These are phyloP conservation scores for Patella vulgata DNA, from an alignment of 1,140 invertebrate species.

Conservation along the genomic window DNA sequence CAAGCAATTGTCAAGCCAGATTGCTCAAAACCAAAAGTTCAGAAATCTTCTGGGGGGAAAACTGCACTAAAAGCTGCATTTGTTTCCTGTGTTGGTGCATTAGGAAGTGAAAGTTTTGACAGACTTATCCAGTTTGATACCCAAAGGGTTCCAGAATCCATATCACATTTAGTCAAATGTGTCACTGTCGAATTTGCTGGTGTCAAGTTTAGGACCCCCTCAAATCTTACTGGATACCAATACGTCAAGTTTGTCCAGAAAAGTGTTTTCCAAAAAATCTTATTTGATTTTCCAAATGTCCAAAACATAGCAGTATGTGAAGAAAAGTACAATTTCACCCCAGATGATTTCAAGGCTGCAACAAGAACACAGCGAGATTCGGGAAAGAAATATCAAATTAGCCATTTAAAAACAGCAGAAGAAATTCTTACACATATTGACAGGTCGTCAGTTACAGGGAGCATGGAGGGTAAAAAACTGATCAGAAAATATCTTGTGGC, in stretches of 20 bases:
- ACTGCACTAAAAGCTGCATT: conserved; percentile 10
- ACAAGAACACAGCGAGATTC: neutral
- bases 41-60: conserved; percentile 9
- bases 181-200: conserved; percentile 18
- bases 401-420: too few relatives aligned
- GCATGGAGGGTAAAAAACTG: neutral
- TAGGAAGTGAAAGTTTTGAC: neutral
- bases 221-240: neutral
- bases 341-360: conserved; percentile 8
- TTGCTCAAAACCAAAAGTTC: conserved; percentile 24
- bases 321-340: conserved; percentile 7
- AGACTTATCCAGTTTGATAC: neutral
- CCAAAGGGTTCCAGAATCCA: neutral
- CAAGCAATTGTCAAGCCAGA: conserved; percentile 29
- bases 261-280: neutral
- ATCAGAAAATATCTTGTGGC: too few relatives aligned
- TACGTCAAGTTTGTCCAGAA: conserved; percentile 9
- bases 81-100: neutral
- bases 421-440: too few relatives aligned
- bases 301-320: neutral
- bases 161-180: neutral
- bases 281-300: neutral
- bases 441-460: too few relatives aligned
- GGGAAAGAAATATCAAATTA: too few relatives aligned
- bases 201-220: conserved; percentile 1